Evolutionary conservation across 2,888 invertebrate species (phyloP), one percentile per base, ranked within the genome.

Genomic region (Agrilus cyanescens): DNA sequence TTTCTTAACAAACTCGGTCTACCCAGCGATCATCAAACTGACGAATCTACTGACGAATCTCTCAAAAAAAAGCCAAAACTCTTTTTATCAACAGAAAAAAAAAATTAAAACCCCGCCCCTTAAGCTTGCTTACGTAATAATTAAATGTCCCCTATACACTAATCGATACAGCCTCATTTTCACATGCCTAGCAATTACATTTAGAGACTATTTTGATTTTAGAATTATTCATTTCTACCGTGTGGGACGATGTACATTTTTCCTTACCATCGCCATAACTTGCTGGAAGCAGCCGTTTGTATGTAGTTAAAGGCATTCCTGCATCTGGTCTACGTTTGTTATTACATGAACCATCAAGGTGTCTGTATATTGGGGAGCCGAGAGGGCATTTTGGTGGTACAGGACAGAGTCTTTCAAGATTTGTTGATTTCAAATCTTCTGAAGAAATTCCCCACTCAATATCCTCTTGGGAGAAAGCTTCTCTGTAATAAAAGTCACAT

Each of bases 301-400:
- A 80, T 2, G 78, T 75, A 14, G 80, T 75, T 38, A 76, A 68
- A 7, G 75, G 71, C 13, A 77, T 72, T 3, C 93, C 93, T 83
- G 85, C 85, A 12, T 74, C 71, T 0, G 82, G 73, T 45, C 76
- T 66, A 5, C 71, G 62, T 2, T 73, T 62, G 65, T 90, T 91
- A 64, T 90, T 93, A 61, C 93, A 94, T 10, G 81, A 77, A 0
- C 93, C 93, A 57, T 86, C 85, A 14, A 82, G 65, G 2, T 75
- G 75, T 41, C 90, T 72, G 63, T 83, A 88, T 41, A 72, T 76
- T 10, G 58, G 62, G 0, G 64, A 61, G 1, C 63, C 46, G 8
- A 55, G 46, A 0, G 67, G 63, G 51, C 80, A 80, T 0, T 53
- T 40, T 0, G 70, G 70, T 4, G 57, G 60, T 3, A 53, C 41